Conservation (phyloP, 2,888 invertebrate species). For the Petrolisthes cinctipes region DNA sequence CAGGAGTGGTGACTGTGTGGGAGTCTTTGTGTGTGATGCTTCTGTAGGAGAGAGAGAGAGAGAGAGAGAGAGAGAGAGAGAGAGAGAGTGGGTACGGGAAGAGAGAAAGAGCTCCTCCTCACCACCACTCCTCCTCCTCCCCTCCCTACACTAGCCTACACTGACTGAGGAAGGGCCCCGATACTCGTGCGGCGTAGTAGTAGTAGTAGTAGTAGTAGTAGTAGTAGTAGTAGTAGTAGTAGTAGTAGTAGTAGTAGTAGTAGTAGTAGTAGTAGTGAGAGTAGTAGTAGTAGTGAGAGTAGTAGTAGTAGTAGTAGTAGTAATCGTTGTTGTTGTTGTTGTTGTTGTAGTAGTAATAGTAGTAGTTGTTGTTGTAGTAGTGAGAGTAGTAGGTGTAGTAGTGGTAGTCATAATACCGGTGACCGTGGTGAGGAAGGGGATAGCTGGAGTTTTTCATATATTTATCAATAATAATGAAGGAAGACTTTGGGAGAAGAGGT, state of each 20-base stretch:
- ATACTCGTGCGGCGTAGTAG: not conserved
- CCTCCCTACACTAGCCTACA: too few species aligned
- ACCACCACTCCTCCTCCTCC: too few species aligned
- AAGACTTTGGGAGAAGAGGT: not conserved
- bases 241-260: not conserved
- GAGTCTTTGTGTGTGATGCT: too few species aligned
- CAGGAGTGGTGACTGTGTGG: not conserved
- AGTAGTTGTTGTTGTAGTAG: not conserved
- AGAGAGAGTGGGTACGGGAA: too few species aligned
- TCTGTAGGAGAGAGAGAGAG: too few species aligned
- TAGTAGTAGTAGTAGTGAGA: not conserved
- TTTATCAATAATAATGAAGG: not conserved
- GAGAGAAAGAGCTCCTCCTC: too few species aligned
- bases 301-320: not conserved
- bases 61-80: too few species aligned
- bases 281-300: not conserved
- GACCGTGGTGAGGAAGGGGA: not conserved
- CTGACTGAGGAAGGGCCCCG: too few species aligned
- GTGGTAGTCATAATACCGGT: not conserved
- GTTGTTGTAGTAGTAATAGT: not conserved
- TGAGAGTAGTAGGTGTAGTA: not conserved
- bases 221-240: not conserved
- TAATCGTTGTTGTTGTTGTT: not conserved
- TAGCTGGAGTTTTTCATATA: not conserved
- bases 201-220: not conserved